A percentile compares a stretch with the other conserved stretches of the same genome.
phyloP scores from a whole-genome alignment of 2,113 vertebrate species.

The Gnathonemus echidnorhynchus region DNA sequence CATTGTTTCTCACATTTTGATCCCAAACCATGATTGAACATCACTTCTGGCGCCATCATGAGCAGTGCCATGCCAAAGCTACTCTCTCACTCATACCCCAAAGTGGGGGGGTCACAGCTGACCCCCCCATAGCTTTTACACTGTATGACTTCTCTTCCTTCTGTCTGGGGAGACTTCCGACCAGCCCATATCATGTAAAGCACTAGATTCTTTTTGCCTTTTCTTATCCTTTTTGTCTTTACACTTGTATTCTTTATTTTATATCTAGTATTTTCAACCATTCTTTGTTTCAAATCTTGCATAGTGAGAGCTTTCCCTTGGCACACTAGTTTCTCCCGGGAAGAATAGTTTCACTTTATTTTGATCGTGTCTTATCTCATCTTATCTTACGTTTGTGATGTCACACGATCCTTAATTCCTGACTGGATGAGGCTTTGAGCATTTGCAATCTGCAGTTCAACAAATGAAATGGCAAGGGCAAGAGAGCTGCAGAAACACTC shows the following conservation, averaged over 20 bases:
- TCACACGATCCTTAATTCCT: slow-evolving; percentile 15
- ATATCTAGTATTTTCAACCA: background rate
- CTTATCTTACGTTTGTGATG: background rate
- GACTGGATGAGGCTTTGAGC: slow-evolving; percentile 17
- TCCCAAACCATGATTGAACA: background rate
- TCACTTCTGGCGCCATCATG: background rate
- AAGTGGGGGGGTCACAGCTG: background rate
- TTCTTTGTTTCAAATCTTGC: background rate
- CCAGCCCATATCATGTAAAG: background rate
- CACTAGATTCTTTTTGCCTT: background rate
- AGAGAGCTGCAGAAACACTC: background rate
- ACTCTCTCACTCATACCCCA: background rate
- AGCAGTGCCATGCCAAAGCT: background rate
- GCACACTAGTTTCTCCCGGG: background rate
- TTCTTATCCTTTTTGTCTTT: background rate
- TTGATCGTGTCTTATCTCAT: background rate
- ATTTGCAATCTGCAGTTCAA: background rate
- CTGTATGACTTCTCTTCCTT: background rate
- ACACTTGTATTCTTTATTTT: background rate
- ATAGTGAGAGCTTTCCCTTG: background rate
- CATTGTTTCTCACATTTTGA: slow-evolving; percentile 18
- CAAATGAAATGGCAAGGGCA: background rate
- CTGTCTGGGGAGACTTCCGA: background rate
- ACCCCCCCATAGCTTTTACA: background rate
- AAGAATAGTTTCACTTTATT: background rate